Percentiles rank a stretch among this genome's conserved stretches.
Evolutionary conservation across 2,797 vertebrate species (phyloP).

Genomic region (Alcedo atthis): DNA sequence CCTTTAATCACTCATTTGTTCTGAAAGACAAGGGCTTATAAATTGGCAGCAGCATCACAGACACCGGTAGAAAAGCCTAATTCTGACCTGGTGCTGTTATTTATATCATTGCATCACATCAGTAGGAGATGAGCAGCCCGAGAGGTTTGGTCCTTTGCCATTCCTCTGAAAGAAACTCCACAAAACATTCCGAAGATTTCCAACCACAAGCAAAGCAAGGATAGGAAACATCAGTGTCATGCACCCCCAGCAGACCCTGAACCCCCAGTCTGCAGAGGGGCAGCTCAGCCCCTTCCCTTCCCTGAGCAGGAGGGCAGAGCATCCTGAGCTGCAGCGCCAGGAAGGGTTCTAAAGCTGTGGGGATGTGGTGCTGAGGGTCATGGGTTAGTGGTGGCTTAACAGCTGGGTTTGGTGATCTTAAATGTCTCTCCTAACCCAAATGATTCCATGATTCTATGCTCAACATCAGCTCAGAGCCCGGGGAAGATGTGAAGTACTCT

Average conservation of each 20-base stretch:
- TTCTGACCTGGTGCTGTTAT: neutral
- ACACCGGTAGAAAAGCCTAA: neutral
- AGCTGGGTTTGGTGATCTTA: no score
- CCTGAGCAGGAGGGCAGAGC: neutral
- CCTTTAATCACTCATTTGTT: neutral
- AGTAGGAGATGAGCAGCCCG: neutral
- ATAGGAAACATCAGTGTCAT: neutral
- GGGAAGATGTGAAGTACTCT: no score
- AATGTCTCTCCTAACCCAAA: no score
- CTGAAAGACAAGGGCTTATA: neutral
- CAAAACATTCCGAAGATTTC: neutral
- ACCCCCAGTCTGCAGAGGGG: neutral
- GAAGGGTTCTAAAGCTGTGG: no score
- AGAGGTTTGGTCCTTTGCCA: neutral
- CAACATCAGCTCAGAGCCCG: no score
- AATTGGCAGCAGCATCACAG: neutral
- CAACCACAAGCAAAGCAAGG: neutral
- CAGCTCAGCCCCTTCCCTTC: neutral
- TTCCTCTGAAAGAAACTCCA: neutral
- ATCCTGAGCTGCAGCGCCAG: fast-evolving
- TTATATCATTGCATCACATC: neutral
- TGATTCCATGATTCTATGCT: no score
- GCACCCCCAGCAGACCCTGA: neutral
- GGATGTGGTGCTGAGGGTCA: no score
- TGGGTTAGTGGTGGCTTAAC: no score